These are phyloP conservation scores for Sandelia bainsii DNA, from an alignment of 2,797 vertebrate species.

Conservation along the genomic window DNA sequence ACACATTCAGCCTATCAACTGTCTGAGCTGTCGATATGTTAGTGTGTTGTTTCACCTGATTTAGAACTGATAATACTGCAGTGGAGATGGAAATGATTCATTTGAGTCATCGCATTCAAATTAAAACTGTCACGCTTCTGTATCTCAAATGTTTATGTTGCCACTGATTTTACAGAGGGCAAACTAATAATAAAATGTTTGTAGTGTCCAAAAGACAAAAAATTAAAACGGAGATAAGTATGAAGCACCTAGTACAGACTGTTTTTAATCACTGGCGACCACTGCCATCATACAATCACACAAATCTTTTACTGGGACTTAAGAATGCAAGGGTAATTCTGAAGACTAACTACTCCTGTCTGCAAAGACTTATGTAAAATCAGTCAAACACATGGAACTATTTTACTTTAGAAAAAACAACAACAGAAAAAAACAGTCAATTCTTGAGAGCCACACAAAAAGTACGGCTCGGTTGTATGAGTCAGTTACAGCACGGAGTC, in stretches of 20 bases:
- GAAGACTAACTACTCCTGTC: constrained; percentile 27
- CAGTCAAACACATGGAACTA: constrained; percentile 46
- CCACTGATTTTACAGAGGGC: neutral
- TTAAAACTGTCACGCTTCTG: too few species aligned
- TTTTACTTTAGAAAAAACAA: constrained; percentile 16
- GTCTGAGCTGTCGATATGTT: too few species aligned
- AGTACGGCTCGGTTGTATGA: neutral
- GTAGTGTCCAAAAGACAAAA: neutral
- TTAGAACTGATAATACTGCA: too few species aligned
- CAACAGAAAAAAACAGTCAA: constrained; percentile 4
- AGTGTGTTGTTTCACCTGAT: too few species aligned
- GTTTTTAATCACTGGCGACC: neutral
- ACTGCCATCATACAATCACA: neutral
- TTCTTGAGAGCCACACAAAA: constrained; percentile 19
- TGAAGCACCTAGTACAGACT: neutral
- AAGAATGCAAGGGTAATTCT: constrained; percentile 1
- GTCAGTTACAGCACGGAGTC: constrained; percentile 31
- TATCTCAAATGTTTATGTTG: too few species aligned
- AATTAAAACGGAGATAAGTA: neutral
- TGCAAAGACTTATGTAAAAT: constrained; percentile 30
- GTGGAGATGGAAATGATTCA: too few species aligned
- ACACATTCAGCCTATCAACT: too few species aligned
- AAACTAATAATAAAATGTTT: neutral
- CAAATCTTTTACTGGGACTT: neutral
- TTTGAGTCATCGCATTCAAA: too few species aligned